These are phyloP conservation scores for Galemys pyrenaicus DNA, from an alignment of 2,113 vertebrate genomes.

Conservation along the genomic window DNA sequence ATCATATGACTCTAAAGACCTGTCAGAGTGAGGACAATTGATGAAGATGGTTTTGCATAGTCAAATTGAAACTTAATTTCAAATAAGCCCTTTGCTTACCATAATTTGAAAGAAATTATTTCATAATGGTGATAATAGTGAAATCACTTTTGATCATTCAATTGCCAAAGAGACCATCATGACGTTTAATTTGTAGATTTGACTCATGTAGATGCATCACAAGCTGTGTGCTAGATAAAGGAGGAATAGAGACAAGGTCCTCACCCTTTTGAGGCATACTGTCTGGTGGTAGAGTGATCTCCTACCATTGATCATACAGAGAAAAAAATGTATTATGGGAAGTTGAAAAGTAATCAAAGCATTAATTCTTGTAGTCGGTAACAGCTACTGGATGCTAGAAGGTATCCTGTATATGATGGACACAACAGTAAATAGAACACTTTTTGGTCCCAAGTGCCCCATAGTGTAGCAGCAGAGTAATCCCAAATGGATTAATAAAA, in stretches of 20 bases:
- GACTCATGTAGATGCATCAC: neutral
- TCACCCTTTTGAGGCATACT: neutral
- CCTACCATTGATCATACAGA: neutral
- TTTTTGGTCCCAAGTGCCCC: neutral
- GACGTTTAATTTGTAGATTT: neutral
- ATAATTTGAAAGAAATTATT: neutral
- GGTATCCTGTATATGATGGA: neutral
- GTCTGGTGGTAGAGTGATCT: neutral
- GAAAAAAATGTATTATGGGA: neutral
- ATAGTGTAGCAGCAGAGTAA: neutral
- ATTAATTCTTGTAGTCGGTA: neutral
- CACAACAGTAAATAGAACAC: neutral
- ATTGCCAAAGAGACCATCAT: neutral
- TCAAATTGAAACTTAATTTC: neutral
- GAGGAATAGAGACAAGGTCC: neutral
- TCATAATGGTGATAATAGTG: neutral
- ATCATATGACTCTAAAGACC: neutral
- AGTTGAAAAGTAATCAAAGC: slow-evolving; percentile 28
- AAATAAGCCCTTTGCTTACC: neutral
- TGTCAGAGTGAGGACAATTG: slow-evolving; percentile 5
- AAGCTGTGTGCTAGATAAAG: neutral
- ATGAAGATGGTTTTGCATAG: neutral
- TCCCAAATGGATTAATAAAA: neutral
- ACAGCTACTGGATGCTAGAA: neutral
- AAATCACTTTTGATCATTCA: neutral